phyloP scores from a whole-genome alignment of 2,797 vertebrate species.

The Chelon labrosus region DNA sequence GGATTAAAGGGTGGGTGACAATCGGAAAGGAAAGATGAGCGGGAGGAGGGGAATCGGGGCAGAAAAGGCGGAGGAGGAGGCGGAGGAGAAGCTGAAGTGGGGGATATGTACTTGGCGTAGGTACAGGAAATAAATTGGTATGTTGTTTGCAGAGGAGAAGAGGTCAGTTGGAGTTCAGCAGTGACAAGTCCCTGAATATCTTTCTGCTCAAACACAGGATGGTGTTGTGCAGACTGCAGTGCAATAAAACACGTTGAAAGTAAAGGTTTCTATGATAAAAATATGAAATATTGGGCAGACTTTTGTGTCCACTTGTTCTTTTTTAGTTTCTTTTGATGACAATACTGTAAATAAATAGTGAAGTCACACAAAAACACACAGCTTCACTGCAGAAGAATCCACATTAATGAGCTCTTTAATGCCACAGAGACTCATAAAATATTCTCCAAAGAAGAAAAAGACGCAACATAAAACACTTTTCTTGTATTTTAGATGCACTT shows the following conservation, averaged over 20 bases:
- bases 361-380: neutral
- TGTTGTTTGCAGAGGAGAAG: conserved; percentile 39
- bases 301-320: neutral
- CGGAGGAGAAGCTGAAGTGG: neutral
- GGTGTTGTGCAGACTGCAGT: conserved; percentile 25
- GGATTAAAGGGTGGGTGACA: conserved; percentile 31
- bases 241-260: conserved; percentile 5
- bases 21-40: conserved; percentile 31
- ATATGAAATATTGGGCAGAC: neutral
- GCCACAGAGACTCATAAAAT: conserved; percentile 5
- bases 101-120: conserved; percentile 43
- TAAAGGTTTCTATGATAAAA: neutral
- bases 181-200: conserved; percentile 46
- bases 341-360: neutral
- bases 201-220: conserved; percentile 33
- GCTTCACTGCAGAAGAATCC: neutral
- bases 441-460: conserved; percentile 1
- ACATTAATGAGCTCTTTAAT: conserved; percentile 22
- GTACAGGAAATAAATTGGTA: conserved; percentile 62
- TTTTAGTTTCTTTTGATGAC: conserved; percentile 5
- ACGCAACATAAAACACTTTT: conserved; percentile 15
- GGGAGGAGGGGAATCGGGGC: conserved; percentile 15
- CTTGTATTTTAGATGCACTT: conserved; percentile 9
- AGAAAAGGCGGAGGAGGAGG: conserved; percentile 1
- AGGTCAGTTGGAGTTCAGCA: conserved; percentile 75